Percentiles rank a stretch among this genome's conserved stretches.
phyloP scores from a whole-genome alignment of 1,140 invertebrate genomes.

The Ips typographus region DNA sequence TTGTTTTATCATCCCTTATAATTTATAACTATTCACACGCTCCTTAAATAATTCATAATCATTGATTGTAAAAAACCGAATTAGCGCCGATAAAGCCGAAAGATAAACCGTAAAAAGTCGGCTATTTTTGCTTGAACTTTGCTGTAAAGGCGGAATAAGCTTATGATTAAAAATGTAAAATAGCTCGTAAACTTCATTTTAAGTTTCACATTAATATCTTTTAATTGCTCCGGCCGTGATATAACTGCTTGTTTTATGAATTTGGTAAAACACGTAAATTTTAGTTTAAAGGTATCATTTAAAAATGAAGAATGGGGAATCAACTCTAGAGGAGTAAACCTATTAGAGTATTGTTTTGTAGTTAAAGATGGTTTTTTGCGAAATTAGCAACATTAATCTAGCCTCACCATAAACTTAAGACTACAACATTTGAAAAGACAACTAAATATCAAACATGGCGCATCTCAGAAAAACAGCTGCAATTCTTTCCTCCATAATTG shows the following conservation, averaged over 20 bases:
- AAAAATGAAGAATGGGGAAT: no score
- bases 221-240: conserved; percentile 15
- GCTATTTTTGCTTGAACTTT: conserved; percentile 7
- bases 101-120: conserved; percentile 19
- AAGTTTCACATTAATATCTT: conserved; percentile 32
- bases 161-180: conserved; percentile 31
- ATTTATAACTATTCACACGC: neutral
- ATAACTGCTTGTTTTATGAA: no score
- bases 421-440: no score
- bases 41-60: neutral
- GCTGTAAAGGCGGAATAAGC: conserved; percentile 22
- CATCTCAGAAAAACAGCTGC: neutral
- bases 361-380: no score
- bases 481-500: conserved; percentile 16
- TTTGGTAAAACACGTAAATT: no score
- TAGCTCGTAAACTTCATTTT: conserved; percentile 25
- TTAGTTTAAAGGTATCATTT: no score
- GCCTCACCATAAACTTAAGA: no score
- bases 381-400: no score
- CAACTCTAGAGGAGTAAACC: no score
- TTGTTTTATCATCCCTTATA: neutral
- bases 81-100: conserved; percentile 10
- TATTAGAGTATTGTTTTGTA: no score
- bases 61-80: conserved; percentile 10
- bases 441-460: neutral